Evolutionary conservation across 2,888 invertebrate species (phyloP).

Genomic region (Halocaridina rubra): DNA sequence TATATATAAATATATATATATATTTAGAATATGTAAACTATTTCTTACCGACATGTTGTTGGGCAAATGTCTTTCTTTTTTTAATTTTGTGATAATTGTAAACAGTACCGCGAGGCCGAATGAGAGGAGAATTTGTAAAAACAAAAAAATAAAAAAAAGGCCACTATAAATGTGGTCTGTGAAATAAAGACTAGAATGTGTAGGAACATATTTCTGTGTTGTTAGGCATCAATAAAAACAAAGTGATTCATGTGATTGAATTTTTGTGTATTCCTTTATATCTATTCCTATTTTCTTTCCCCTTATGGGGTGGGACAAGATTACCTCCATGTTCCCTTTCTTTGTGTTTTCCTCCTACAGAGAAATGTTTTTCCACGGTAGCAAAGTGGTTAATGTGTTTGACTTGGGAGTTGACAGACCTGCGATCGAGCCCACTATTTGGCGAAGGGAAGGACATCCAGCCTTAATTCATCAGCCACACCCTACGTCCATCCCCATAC

Average conservation of each 20-base stretch:
- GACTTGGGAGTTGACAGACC: no score
- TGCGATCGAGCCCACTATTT: no score
- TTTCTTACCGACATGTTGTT: conserved; percentile 48
- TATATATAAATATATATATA: conserved; percentile 21
- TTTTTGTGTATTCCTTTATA: background rate
- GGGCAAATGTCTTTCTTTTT: conserved; percentile 35
- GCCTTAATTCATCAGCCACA: no score
- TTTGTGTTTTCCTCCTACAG: no score
- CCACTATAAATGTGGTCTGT: conserved; percentile 13
- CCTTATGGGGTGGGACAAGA: no score
- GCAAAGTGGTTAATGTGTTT: no score
- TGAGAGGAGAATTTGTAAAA: conserved; percentile 33
- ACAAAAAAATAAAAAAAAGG: conserved; percentile 4
- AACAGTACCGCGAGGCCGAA: conserved; percentile 36
- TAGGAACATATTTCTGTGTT: conserved; percentile 58
- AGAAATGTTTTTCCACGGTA: no score
- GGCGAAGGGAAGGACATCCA: no score
- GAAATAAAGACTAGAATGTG: conserved; percentile 44
- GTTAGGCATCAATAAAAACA: conserved; percentile 57
- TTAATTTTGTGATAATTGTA: conserved; percentile 58
- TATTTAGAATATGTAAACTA: conserved; percentile 24
- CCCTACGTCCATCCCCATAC: no score
- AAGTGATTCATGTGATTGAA: conserved; percentile 9
- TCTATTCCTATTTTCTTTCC: background rate
- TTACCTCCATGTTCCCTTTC: no score